Evolutionary conservation across 2,113 vertebrate species (phyloP), one percentile per base, ranked within the genome.

Genomic region (Mugil cephalus): DNA sequence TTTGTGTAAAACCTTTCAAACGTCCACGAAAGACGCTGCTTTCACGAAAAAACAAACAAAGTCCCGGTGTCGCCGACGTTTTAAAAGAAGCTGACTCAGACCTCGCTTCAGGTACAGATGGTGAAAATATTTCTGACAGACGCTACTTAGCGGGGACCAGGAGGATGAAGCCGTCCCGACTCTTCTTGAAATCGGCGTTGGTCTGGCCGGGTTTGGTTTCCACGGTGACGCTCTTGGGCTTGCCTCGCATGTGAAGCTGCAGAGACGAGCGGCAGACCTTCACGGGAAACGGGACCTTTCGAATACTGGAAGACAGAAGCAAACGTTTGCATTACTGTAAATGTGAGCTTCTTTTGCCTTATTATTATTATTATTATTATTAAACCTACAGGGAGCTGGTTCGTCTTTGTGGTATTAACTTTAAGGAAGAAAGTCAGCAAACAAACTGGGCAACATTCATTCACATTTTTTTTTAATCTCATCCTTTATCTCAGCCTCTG

Each of bases 161-260:
- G 12, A 98, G 91, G 40, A 94, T 82, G n/a, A 96, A 96, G 35
- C 96, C 90, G 0, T 92, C 80, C 0, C 86, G 91, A 65, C 76
- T 94, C 83, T 95, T 97, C 83, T 87, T 90, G 58, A 98, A 98
- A 42, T 98, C 96, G 0, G 94, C 93, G 5, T 19, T 24, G 1
- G 71, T 5, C 38, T 83, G 91, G 0, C 93, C 93, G 0, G 80
- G 39, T 17, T 74, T 90, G n/a, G 43, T 70, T 77, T 96, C 95
- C 77, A 96, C 93, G 0, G 87, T 90, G 34, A 98, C 88, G 1
- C 72, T 92, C 74, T 94, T 95, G 34, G 88, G 87, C 52, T 92
- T 83, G 0, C 96, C 94, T 0, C 92, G 88, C 69, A 95, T 92
- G 83, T 93, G 94, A 18, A 97, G 69, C 66, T 92, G 93, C 80